Conservation (phyloP, 2,113 vertebrate species). For the Etia nguti region DNA sequence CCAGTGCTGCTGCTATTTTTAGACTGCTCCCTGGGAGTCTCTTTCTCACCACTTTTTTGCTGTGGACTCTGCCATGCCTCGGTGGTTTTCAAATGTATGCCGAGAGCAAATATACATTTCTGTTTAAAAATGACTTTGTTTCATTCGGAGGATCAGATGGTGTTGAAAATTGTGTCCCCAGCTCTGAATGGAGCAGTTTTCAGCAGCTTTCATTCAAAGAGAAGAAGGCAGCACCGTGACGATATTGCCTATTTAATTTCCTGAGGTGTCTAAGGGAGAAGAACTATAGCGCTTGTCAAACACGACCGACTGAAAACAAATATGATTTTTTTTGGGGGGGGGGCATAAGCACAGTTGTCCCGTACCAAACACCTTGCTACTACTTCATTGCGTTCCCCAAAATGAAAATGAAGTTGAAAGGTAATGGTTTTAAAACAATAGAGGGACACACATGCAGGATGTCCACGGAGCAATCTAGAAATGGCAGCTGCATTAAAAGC, state of each 20-base stretch:
- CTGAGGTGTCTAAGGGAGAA: neutral
- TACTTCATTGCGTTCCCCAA: neutral
- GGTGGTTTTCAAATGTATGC: neutral
- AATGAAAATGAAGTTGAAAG: neutral
- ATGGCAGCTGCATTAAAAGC: neutral
- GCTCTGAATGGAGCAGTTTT: neutral
- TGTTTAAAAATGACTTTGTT: neutral
- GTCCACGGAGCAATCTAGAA: neutral
- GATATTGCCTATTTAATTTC: neutral
- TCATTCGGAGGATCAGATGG: neutral
- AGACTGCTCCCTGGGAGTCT: neutral
- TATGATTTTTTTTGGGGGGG: neutral
- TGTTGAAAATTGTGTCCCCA: neutral
- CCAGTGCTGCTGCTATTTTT: neutral
- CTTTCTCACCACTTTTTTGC: neutral
- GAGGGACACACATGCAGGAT: neutral
- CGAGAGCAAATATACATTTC: neutral
- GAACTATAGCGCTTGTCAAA: neutral
- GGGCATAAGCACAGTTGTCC: neutral
- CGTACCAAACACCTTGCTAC: neutral
- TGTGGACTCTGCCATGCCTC: neutral
- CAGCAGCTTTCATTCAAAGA: neutral
- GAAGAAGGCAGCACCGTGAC: neutral
- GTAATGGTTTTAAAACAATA: neutral
- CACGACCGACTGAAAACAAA: neutral